Evolutionary conservation across 92 coral and sea anemone species (phyloP).

Genomic region (Phenganax stokvisi): DNA sequence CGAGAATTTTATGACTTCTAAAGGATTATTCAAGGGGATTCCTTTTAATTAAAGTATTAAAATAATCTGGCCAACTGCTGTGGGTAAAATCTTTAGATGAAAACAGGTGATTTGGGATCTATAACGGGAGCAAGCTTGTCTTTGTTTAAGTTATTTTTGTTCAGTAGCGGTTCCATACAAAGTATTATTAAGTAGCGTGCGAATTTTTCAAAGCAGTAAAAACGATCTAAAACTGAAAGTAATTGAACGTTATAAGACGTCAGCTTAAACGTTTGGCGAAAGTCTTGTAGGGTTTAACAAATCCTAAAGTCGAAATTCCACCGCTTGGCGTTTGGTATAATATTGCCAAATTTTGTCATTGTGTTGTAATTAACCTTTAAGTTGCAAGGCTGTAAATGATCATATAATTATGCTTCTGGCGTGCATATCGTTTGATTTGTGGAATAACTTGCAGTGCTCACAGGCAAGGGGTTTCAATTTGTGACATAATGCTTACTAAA

Average conservation of each 20-base stretch:
- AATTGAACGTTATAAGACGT: too few relatives aligned
- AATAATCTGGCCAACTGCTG: constrained; percentile 10
- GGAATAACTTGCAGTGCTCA: too few relatives aligned
- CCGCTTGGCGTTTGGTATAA: background rate
- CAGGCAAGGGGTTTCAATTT: too few relatives aligned
- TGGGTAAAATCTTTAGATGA: background rate
- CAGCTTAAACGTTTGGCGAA: too few relatives aligned
- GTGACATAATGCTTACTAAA: too few relatives aligned
- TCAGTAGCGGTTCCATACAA: background rate
- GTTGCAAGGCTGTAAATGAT: too few relatives aligned
- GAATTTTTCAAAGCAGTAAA: background rate
- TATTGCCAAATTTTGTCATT: background rate
- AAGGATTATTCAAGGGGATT: constrained; percentile 17
- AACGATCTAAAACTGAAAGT: too few relatives aligned
- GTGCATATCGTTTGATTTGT: too few relatives aligned
- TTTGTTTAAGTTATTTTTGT: constrained; percentile 13
- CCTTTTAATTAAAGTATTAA: background rate
- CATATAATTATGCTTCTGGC: too few relatives aligned
- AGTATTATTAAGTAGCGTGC: background rate
- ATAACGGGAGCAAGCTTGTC: background rate
- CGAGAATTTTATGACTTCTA: too few relatives aligned
- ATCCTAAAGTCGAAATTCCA: background rate
- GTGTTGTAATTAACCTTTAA: background rate
- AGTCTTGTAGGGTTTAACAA: background rate
- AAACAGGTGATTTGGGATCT: background rate